A percentile compares a stretch with the other conserved stretches of the same genome.
Evolutionary conservation across 2,888 invertebrate genomes (phyloP).

Genomic region (Rhodophaea formosa): DNA sequence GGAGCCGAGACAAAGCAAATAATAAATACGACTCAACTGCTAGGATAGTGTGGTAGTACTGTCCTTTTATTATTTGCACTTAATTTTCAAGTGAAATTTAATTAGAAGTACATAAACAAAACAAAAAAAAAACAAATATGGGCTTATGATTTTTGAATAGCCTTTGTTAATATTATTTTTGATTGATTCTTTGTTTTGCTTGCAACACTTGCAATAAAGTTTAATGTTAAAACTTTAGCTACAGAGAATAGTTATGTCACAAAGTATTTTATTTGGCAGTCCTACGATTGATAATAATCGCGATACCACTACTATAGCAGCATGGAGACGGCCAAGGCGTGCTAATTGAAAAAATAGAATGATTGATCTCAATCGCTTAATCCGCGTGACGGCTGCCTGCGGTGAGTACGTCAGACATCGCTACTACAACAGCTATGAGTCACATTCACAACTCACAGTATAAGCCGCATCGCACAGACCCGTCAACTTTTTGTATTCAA

Average conservation of each 20-base stretch:
- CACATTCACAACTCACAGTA: slow-evolving; percentile 14
- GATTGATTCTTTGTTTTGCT: too few species aligned
- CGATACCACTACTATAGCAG: neutral
- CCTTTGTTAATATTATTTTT: too few species aligned
- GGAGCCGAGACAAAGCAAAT: too few species aligned
- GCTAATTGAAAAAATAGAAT: slow-evolving; percentile 18
- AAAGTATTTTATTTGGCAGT: slow-evolving; percentile 10
- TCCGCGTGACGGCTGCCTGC: slow-evolving; percentile 15
- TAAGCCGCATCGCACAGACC: slow-evolving; percentile 18
- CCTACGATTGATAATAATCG: slow-evolving; percentile 10
- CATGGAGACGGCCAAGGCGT: slow-evolving; percentile 12
- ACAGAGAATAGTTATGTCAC: slow-evolving; percentile 4
- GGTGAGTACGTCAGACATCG: slow-evolving; percentile 17
- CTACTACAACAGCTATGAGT: slow-evolving; percentile 23
- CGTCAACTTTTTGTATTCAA: slow-evolving; percentile 24
- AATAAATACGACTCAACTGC: too few species aligned
- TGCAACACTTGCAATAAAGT: neutral
- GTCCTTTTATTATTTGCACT: too few species aligned
- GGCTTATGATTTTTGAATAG: too few species aligned
- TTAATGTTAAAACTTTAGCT: neutral
- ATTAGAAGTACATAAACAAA: too few species aligned
- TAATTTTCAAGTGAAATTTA: too few species aligned
- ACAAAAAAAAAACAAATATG: too few species aligned
- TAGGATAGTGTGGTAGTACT: too few species aligned
- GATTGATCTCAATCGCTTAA: slow-evolving; percentile 19